Evolutionary conservation across 2,797 vertebrate genomes (phyloP).

Genomic region (Salarias fasciatus): DNA sequence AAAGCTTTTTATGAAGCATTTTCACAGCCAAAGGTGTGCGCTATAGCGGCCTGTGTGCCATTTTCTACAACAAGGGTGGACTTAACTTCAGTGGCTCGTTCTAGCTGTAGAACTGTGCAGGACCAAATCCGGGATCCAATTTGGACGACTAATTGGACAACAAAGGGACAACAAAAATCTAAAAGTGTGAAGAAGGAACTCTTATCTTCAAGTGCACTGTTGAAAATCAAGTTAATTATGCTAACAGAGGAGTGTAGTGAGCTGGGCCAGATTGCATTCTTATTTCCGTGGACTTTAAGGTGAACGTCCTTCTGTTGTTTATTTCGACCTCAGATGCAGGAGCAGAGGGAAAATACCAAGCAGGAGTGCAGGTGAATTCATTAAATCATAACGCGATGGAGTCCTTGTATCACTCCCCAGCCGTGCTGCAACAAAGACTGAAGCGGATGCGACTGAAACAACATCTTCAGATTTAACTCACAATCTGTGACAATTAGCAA

Average conservation of each 20-base stretch:
- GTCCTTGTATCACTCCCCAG: slow-evolving; percentile 1
- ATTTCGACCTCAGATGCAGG: slow-evolving; percentile 16
- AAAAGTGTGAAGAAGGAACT: neutral
- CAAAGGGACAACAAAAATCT: slow-evolving; percentile 21
- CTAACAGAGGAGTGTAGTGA: slow-evolving; percentile 26
- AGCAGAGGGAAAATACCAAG: slow-evolving; percentile 3
- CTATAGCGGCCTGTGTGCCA: slow-evolving; percentile 47
- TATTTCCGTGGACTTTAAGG: slow-evolving; percentile 11
- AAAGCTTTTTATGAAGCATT: slow-evolving; percentile 74
- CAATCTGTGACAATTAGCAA: slow-evolving; percentile 67
- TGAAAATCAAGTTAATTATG: slow-evolving; percentile 57
- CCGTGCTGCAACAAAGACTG: neutral
- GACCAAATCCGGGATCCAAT: slow-evolving; percentile 48
- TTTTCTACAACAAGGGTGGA: slow-evolving; percentile 51
- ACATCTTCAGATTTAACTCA: slow-evolving; percentile 51
- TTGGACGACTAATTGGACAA: slow-evolving; percentile 57
- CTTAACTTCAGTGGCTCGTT: slow-evolving; percentile 34
- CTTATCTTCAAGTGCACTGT: slow-evolving; percentile 40
- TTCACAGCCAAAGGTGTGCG: slow-evolving; percentile 69
- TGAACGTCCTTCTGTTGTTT: slow-evolving; percentile 22
- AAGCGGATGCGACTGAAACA: slow-evolving; percentile 18
- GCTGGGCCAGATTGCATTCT: slow-evolving; percentile 29
- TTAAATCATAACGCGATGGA: too few relatives aligned
- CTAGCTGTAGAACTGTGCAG: slow-evolving; percentile 22
- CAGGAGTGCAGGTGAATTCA: slow-evolving; percentile 1